Base-by-base conservation (phyloP, 2,797 vertebrate species). In the Argya squamiceps region DNA sequence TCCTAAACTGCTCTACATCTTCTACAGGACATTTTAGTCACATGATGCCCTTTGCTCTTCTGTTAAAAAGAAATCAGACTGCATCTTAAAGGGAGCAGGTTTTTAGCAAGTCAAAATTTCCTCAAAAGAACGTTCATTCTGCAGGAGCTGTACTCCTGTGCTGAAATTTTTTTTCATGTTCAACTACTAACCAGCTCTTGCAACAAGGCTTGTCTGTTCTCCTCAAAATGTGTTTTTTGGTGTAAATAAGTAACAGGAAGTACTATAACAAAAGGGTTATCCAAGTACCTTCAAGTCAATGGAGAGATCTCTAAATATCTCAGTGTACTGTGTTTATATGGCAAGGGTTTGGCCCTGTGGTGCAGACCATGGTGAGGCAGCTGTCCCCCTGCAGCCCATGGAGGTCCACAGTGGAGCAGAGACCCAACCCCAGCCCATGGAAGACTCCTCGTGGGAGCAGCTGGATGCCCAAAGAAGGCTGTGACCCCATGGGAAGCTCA, bases 11-110 rank as follows among this genome's bases (percentile, higher is more conserved):
- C 12, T 69, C 32, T 58, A 7, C 23, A 47, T 34, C 20, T 65
- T 59, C 75, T 64, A 27, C 5, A 37, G 15, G 55, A 64, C 8
- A 23, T 88, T 91, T 86, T 36, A 78, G 15, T 65, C 3, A 1
- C 8, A 16, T 12, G 15, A 49, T 62, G 12, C 7, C 9, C 10
- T 59, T n/a, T 3, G 13, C 18, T 60, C 16, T 22, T 55, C n/a
- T 44, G 37, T 52, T 77, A 70, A 56, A 89, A 69, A 63, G 18
- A 84, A 84, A 89, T 41, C 18, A 88, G 19, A 93, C 34, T 5
- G 5, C 18, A 55, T 62, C 34, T 50, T 46, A 55, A 67, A 79
- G n/a, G 15, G 26, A 71, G 34, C 0, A 0, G 7, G 30, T 21
- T 71, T 78, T 74, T 22, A 46, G 11, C 23, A 74, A 64, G 36